phyloP scores from a whole-genome alignment of 2,113 vertebrate genomes.

The Tyrannus savana region DNA sequence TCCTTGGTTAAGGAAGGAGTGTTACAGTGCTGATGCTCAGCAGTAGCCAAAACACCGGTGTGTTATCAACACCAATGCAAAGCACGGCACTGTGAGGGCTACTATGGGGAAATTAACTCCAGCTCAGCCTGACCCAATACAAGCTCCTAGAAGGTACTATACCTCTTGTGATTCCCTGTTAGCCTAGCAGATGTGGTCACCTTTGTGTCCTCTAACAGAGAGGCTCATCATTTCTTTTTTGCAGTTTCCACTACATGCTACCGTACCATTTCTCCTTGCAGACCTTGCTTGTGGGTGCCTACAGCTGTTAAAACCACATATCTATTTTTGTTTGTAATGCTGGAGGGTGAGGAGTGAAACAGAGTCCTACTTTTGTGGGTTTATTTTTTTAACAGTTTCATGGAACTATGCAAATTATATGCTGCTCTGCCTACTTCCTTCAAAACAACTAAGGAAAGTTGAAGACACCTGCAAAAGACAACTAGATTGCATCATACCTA shows the following conservation, averaged over 20 bases:
- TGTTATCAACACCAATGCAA: too few relatives aligned
- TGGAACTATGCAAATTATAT: background rate
- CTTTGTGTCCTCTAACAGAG: background rate
- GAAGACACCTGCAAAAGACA: background rate
- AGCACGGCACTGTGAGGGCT: too few relatives aligned
- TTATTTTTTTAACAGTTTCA: background rate
- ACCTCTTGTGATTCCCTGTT: fast-evolving
- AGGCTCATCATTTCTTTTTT: background rate
- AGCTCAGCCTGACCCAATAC: too few relatives aligned
- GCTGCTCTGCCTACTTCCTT: background rate
- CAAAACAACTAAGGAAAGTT: background rate
- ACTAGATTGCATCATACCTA: background rate
- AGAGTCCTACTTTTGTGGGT: background rate
- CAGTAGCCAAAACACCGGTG: too few relatives aligned
- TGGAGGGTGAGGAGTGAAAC: background rate
- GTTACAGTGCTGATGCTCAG: too few relatives aligned
- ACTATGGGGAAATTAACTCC: too few relatives aligned
- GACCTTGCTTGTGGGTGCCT: background rate
- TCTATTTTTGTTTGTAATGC: background rate
- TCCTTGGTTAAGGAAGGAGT: too few relatives aligned
- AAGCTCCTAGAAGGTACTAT: too few relatives aligned
- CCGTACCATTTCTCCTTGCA: background rate
- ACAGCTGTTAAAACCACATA: background rate
- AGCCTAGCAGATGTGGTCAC: background rate
- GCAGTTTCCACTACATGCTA: too few relatives aligned